Conservation (phyloP, 1,140 invertebrate species). For the Pissodes strobi region DNA sequence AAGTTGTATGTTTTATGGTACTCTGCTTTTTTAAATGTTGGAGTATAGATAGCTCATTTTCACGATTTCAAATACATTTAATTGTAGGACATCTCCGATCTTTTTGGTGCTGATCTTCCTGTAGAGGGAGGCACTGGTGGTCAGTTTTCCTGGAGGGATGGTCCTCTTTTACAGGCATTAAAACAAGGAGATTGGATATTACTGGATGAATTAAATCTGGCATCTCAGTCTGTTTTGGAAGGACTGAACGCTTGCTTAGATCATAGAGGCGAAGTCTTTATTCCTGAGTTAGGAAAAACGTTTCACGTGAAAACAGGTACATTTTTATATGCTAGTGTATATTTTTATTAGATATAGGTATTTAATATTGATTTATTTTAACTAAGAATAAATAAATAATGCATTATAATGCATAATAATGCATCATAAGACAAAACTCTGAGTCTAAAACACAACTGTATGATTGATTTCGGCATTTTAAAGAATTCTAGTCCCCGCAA, state of each 20-base stretch:
- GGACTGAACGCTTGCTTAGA: constrained; percentile 98
- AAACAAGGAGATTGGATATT: constrained; percentile 95
- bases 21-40: too few species aligned
- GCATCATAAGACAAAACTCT: too few species aligned
- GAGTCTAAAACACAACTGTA: too few species aligned
- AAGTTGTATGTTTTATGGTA: too few species aligned
- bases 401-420: too few species aligned
- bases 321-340: not conserved
- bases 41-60: not conserved
- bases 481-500: too few species aligned
- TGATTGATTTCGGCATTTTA: too few species aligned
- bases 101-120: constrained; percentile 98
- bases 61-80: not conserved
- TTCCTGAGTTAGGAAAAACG: constrained; percentile 90
- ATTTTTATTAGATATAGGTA: not conserved
- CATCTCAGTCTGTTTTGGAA: constrained; percentile 97
- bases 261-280: constrained; percentile 94
- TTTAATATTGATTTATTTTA: not conserved
- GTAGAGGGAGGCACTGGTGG: constrained; percentile 84
- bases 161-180: constrained; percentile 90
- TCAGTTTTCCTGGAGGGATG: constrained; percentile 94
- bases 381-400: too few species aligned
- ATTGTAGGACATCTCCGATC: constrained; percentile 88
- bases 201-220: constrained; percentile 98
- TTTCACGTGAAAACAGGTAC: constrained; percentile 73